Percentiles rank a stretch among this genome's conserved stretches.
These are phyloP conservation scores for Delichon dasypus DNA, from an alignment of 2,797 vertebrate species.

Conservation along the genomic window DNA sequence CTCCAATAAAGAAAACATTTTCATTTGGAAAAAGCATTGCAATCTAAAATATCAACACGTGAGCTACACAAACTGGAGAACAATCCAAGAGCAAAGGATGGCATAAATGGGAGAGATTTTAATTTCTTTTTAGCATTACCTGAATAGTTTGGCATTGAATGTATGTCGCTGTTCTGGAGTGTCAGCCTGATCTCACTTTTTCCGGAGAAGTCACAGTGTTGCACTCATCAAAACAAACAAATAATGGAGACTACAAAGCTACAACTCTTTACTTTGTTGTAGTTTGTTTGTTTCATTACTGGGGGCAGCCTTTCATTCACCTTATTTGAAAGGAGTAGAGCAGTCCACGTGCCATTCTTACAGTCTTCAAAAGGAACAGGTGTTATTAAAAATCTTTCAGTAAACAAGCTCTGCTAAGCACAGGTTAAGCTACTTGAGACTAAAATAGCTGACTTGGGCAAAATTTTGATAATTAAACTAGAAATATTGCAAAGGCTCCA, in stretches of 20 bases:
- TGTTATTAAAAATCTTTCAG: slow-evolving; percentile 1
- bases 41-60: background rate
- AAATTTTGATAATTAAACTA: background rate
- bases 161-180: background rate
- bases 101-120: background rate
- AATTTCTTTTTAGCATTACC: background rate
- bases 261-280: background rate
- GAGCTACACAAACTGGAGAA: background rate
- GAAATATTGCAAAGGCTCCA: background rate
- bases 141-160: background rate
- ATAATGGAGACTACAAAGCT: background rate
- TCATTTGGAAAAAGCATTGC: background rate
- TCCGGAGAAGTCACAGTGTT: background rate
- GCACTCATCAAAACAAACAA: background rate
- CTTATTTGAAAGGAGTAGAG: background rate
- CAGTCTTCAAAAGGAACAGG: background rate
- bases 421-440: background rate
- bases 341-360: background rate
- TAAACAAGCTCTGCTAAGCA: background rate
- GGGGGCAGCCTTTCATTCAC: background rate
- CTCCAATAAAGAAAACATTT: slow-evolving; percentile 25
- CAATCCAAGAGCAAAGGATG: background rate
- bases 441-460: background rate
- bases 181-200: background rate
- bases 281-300: background rate